Evolutionary conservation across 53 echinoderm and acorn worm genomes (phyloP), one percentile per base, ranked within the genome.

Genomic region (Antedon mediterranea): DNA sequence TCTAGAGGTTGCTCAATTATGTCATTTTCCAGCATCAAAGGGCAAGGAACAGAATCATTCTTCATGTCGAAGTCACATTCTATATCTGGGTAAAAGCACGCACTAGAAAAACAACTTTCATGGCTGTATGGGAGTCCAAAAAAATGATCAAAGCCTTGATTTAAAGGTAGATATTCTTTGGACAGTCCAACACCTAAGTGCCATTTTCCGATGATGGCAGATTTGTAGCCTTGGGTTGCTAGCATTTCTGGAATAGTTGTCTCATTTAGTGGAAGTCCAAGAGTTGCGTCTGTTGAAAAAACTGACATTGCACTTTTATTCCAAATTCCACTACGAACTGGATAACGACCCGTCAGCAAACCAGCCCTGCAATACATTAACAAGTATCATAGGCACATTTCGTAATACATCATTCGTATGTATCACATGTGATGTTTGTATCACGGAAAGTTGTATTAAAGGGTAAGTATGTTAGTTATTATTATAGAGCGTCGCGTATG

Each of bases 1-100:
- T 85, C 81, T 0, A 80, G 76, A 34, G 85, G 85, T 29, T 85
- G 85, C 34, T 85, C 85, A 33, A 85, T 85, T 76, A 85, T 81
- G 31, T 32, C 72, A 30, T 76, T 72, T 41, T 76, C 85, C 28
- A 77, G 71, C 72, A 80, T 77, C 32, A 85, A 75, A 1, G 76
- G 85, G 32, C 85, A 81, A 34, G 85, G 80, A 26, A 42, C 76
- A 32, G 32, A 76, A 41, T 85, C 72, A 30, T 75, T 74, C n/a
- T 81, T 77, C 72, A 72, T 72, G 72, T 79, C 74, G 41, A 41
- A 78, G 30, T 43, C 23, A 44, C 84, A 83, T 9, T 78, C 73
- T 26, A 33, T 43, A 74, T 83, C 74, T n/a, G 84, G 84, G 30
- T 31, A 34, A 34, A 78, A 83, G 34, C 84, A 83, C 57, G 9